These are phyloP conservation scores for Cinclus mexicanus DNA, from an alignment of 2,113 vertebrate genomes.

Conservation along the genomic window DNA sequence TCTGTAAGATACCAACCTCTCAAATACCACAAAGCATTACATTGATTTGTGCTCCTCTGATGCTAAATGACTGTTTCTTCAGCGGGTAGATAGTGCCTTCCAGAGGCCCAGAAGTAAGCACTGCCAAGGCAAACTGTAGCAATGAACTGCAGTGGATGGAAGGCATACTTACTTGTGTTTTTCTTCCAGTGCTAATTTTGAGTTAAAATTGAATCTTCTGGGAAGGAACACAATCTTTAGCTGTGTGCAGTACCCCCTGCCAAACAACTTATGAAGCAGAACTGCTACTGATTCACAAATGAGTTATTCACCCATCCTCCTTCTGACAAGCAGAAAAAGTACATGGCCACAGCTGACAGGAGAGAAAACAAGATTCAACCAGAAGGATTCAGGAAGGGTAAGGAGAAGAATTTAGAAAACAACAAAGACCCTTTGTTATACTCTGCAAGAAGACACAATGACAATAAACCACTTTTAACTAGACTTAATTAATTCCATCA, in stretches of 20 bases:
- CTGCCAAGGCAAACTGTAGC: not conserved
- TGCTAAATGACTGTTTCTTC: not conserved
- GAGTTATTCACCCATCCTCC: conserved; percentile 10
- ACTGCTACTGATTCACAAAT: conserved; percentile 29
- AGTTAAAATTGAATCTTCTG: conserved; percentile 15
- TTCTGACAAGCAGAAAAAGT: conserved; percentile 27
- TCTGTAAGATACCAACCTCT: not conserved
- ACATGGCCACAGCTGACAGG: not conserved
- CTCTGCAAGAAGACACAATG: not conserved
- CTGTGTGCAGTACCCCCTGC: not conserved
- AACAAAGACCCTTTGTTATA: not conserved
- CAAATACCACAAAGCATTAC: not conserved
- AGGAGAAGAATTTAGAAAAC: not conserved
- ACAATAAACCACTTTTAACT: not conserved
- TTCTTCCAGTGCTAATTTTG: conserved; percentile 12
- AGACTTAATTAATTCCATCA: not conserved
- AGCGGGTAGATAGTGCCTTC: not conserved
- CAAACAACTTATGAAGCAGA: conserved; percentile 41
- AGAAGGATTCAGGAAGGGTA: not conserved
- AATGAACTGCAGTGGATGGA: not conserved
- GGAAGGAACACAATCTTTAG: not conserved
- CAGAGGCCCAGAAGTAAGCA: not conserved
- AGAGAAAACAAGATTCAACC: not conserved
- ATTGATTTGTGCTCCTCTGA: not conserved
- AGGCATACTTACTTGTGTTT: not conserved